A percentile compares a stretch with the other conserved stretches of the same genome.
Evolutionary conservation across 2,113 vertebrate species (phyloP).

Genomic region (Calidris pugnax): DNA sequence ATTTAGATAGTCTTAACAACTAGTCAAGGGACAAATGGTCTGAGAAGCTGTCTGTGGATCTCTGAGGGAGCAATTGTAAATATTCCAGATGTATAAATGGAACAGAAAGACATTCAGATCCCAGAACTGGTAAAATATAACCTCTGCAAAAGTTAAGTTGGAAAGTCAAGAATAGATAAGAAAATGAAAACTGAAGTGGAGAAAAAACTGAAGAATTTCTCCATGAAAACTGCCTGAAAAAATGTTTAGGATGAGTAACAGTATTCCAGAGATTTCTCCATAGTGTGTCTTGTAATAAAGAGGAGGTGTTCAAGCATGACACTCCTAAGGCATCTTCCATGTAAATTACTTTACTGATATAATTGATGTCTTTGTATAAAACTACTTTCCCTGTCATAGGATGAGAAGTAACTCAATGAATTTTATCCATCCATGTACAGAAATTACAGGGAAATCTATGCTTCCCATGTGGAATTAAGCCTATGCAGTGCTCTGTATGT

Average conservation of each 20-base stretch:
- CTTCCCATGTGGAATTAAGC: background rate
- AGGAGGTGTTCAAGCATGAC: background rate
- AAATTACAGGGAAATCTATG: background rate
- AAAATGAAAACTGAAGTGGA: background rate
- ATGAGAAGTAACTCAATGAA: background rate
- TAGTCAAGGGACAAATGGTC: background rate
- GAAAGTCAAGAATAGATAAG: background rate
- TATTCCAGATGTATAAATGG: slow-evolving; percentile 11
- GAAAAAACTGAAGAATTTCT: background rate
- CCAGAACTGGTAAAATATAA: background rate
- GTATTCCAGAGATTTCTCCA: background rate
- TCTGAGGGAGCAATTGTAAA: slow-evolving; percentile 29
- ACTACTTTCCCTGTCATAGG: background rate
- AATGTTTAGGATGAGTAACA: background rate
- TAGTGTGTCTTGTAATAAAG: background rate
- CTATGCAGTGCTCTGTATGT: background rate
- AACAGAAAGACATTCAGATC: background rate
- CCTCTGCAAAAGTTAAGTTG: background rate
- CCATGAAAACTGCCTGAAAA: background rate
- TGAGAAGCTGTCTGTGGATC: background rate
- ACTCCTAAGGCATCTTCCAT: background rate
- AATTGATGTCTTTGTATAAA: background rate
- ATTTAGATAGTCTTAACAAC: slow-evolving; percentile 29
- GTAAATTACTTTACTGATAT: background rate
- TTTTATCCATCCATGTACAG: background rate